A percentile compares a stretch with the other conserved stretches of the same genome.
Conservation (phyloP, 2,113 vertebrate species). For the Albula goreensis region DNA sequence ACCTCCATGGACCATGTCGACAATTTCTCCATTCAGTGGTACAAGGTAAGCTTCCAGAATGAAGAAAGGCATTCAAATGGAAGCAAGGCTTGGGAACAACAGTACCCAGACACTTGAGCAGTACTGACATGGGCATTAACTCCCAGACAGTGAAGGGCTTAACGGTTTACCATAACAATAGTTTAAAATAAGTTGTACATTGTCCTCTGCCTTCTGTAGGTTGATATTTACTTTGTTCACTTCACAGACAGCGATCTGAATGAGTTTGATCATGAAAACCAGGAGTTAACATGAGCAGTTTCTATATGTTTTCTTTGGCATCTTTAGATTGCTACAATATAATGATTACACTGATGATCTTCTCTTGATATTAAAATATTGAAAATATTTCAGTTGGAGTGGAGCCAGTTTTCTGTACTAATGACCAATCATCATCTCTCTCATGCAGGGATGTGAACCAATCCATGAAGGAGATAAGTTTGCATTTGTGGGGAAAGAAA, state of each 20-base stretch:
- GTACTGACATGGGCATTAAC: not conserved
- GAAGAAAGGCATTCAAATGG: not conserved
- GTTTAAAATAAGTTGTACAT: too few species aligned
- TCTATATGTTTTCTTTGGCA: too few species aligned
- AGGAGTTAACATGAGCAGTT: too few species aligned
- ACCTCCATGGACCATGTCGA: slow-evolving; percentile 61
- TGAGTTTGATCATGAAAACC: not conserved
- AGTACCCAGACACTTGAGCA: slow-evolving; percentile 2
- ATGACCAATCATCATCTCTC: slow-evolving; percentile 3
- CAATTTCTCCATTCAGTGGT: slow-evolving; percentile 72
- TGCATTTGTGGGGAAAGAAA: slow-evolving; percentile 8
- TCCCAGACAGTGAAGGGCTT: not conserved
- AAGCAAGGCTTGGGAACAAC: not conserved
- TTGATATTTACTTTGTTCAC: not conserved
- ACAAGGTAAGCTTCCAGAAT: slow-evolving; percentile 70
- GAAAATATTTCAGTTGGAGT: not conserved
- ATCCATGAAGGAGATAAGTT: slow-evolving; percentile 55
- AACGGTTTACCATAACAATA: too few species aligned
- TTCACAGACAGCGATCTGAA: not conserved
- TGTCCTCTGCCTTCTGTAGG: not conserved
- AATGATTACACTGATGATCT: not conserved
- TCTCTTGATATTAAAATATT: not conserved
- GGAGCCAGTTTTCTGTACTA: not conserved
- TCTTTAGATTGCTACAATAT: not conserved
- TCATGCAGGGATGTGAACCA: slow-evolving; percentile 67